A percentile compares a stretch with the other conserved stretches of the same genome.
Evolutionary conservation across 2,888 invertebrate genomes (phyloP).

Genomic region (Nipponacmea schrenckii): DNA sequence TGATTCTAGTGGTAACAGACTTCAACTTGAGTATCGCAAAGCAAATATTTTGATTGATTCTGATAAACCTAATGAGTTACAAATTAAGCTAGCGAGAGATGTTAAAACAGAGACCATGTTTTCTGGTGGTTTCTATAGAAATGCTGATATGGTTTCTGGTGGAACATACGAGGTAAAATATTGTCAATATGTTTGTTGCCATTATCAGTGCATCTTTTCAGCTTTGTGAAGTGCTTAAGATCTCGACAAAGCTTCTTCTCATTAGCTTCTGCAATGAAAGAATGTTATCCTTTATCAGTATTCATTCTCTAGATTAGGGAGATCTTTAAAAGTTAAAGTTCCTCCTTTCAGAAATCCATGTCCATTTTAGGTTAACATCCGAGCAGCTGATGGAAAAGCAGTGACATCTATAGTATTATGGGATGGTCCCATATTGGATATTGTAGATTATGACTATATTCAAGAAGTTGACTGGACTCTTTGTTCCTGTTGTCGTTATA

Average conservation of each 20-base stretch:
- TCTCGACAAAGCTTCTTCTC: no score
- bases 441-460: conserved; percentile 26
- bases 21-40: conserved; percentile 18
- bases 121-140: conserved; percentile 17
- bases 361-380: neutral
- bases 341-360: no score
- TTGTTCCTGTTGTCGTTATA: conserved; percentile 5
- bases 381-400: neutral
- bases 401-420: conserved; percentile 21
- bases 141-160: conserved; percentile 24
- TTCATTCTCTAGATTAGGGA: no score
- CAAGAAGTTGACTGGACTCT: neutral
- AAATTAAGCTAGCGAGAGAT: conserved; percentile 16
- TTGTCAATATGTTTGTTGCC: no score
- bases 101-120: conserved; percentile 18
- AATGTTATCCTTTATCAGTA: no score
- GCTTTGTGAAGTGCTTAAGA: no score
- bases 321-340: no score
- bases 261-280: no score
- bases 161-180: conserved; percentile 23
- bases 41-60: conserved; percentile 13
- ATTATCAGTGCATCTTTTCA: no score
- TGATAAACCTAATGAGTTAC: neutral
- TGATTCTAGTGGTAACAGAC: conserved; percentile 13
- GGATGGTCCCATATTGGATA: conserved; percentile 18